Evolutionary conservation across 2,797 vertebrate species (phyloP), one percentile per base, ranked within the genome.

Genomic region (Muscicapa striata): DNA sequence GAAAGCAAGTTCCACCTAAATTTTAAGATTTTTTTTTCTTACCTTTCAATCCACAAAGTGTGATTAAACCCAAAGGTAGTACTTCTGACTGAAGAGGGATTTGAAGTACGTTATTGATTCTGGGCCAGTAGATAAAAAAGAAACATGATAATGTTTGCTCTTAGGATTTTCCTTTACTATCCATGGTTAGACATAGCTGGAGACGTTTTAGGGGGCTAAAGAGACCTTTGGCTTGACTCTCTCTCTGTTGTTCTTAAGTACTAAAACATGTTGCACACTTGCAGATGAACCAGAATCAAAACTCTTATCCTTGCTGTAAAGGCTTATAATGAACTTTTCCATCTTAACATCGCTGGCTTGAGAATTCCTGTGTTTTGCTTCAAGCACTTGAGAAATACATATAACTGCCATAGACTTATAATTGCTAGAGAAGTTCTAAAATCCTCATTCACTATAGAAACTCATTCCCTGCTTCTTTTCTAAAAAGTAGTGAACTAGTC

Each of bases 331-430:
- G 5, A 49, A 70, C 15, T 72, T 85, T 74, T 75, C 13, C 11
- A 19, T 61, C 11, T 12, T n/a, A 18, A 13, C 7, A 6, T 7
- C 19, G 5, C 9, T 77, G 36, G 16, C 4, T 76, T 0, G 4
- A 64, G 8, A 48, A 8, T 51, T 89, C 23, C 18, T 49, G 18
- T 46, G 18, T 19, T 79, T 74, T 59, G 14, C 6, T 76, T 70
- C 17, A 59, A 38, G 9, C 2, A 20, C 2, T 69, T 24, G 43
- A 51, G 34, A 55, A 48, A n/a, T 70, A 17, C 10, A 12, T 8
- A 4, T 48, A 82, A 92, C 6, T 49, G 6, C 19, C 70, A 13
- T 6, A 72, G 21, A 18, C 5, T 13, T 11, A 8, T n/a, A 74
- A 84, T 8, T 59, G 8, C n/a, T 76, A 5, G 3, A 59, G 11